Evolutionary conservation across 2,888 invertebrate species (phyloP), one percentile per base, ranked within the genome.

Genomic region (Cheilosia vernalis): DNA sequence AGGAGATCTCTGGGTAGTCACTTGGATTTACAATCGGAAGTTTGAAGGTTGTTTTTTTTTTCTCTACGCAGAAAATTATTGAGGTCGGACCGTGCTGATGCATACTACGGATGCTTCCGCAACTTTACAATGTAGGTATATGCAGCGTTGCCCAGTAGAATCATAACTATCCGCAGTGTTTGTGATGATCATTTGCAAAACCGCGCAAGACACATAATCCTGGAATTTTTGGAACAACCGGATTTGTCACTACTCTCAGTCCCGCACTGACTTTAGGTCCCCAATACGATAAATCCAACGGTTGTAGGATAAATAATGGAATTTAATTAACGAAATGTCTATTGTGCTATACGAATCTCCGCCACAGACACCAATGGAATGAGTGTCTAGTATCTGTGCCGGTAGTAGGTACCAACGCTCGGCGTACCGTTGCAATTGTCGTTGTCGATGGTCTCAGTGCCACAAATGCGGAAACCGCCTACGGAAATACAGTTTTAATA

Each of bases 321-420:
- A 81, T 85, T 85, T 77, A 81, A 85, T 85, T 85, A 85, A 85
- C 76, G 76, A 85, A 84, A 81, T 85, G 81, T 81, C 85, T 81
- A 81, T 81, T 85, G 70, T 77, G 21, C 70, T 42, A 13, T 37
- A 56, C 47, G 76, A 51, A 49, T 72, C 66, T 37, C 44, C 30
- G n/a, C 56, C 33, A 47, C 33, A 49, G 60, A 19, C 51, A 24
- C 76, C 72, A 72, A 73, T 63, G 73, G 78, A 37, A 37, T 13
- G 37, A 37, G 44, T 63, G 61, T 51, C 61, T 60, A 67, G 27
- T 58, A 56, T 63, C 51, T 64, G 55, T 47, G 56, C 47, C 67
- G 24, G 47, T 64, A 37, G 56, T 21, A 21, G 21, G 21, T 17
- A 44, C 4, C 13, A 24, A 49, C 1, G 44, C 7, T n/a, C 44